A percentile compares a stretch with the other conserved stretches of the same genome.
These are phyloP conservation scores for Elaphurus davidianus DNA, from an alignment of 2,113 vertebrate species.

Conservation along the genomic window DNA sequence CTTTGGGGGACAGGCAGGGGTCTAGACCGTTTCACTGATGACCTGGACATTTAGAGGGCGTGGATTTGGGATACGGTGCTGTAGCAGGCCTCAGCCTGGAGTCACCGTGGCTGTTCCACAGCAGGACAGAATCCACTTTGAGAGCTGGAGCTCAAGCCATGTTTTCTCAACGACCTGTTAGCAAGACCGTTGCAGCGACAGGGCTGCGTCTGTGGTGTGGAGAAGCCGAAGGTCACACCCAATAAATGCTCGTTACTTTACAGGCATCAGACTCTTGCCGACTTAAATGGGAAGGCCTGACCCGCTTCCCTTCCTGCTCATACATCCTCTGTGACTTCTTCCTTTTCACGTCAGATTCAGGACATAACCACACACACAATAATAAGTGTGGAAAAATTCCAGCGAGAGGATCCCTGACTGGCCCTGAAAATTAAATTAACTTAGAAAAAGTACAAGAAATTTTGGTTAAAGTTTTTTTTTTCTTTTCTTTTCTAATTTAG, in stretches of 20 bases:
- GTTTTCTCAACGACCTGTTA: background rate
- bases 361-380: background rate
- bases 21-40: background rate
- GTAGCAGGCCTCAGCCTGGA: background rate
- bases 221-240: background rate
- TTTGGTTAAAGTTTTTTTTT: background rate
- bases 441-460: background rate
- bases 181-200: background rate
- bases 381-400: background rate
- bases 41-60: background rate
- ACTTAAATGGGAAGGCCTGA: background rate
- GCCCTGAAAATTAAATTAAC: background rate
- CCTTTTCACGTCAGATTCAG: background rate
- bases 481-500: slow-evolving; percentile 1
- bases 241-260: background rate
- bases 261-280: background rate
- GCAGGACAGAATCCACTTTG: background rate
- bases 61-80: background rate
- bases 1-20: rapidly evolving
- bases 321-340: background rate
- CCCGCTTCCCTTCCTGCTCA: background rate
- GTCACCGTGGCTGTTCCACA: background rate
- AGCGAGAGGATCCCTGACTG: background rate
- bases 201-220: background rate
- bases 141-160: background rate